Conservation (phyloP, 2,113 vertebrate species). For the Cinclus mexicanus region DNA sequence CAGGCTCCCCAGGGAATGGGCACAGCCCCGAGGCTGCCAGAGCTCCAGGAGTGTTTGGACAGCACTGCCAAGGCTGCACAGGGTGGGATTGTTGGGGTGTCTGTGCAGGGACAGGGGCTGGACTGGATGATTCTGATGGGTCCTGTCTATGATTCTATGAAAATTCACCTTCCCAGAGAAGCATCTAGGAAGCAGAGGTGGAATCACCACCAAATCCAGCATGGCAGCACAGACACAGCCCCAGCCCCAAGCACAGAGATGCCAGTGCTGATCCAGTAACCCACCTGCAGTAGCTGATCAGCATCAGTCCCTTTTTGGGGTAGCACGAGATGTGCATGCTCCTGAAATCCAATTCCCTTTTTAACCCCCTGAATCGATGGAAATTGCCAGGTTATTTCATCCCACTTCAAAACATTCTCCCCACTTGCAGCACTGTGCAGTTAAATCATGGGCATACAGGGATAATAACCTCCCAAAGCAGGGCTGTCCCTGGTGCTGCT, state of each 20-base stretch:
- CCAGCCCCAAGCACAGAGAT: background rate
- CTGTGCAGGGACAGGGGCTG: fast-evolving
- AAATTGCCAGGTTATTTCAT: background rate
- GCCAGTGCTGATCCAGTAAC: fast-evolving
- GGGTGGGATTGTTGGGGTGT: background rate
- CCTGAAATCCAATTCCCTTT: background rate
- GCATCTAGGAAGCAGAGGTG: background rate
- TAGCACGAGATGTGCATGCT: fast-evolving
- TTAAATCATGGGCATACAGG: background rate
- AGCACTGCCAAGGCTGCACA: fast-evolving
- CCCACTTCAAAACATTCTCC: background rate
- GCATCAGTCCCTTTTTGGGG: background rate
- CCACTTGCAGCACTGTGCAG: fast-evolving
- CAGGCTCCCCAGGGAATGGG: background rate
- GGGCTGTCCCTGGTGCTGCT: background rate
- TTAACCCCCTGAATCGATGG: background rate
- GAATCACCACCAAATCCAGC: background rate
- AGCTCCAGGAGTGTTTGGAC: background rate
- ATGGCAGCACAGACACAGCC: background rate
- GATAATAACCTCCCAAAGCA: background rate
- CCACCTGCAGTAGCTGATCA: background rate
- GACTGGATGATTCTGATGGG: fast-evolving
- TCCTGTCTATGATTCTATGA: background rate
- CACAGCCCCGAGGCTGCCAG: background rate
- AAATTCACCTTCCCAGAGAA: background rate